A percentile compares a stretch with the other conserved stretches of the same genome.
phyloP scores from a whole-genome alignment of 2,888 invertebrate species.

The Drosophila mercatorum region DNA sequence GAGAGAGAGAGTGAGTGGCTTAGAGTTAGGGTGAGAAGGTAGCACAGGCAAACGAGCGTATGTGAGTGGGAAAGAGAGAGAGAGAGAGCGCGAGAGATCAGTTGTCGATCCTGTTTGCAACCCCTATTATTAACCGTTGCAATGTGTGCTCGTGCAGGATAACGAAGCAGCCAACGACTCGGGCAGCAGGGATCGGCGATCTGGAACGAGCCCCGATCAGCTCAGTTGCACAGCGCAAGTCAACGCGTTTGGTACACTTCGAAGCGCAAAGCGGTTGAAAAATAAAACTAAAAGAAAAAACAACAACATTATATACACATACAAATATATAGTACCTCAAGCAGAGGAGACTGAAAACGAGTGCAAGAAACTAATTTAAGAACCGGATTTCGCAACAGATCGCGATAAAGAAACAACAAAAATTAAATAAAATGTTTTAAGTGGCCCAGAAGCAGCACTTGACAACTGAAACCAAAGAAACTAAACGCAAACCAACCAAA shows the following conservation, averaged over 20 bases:
- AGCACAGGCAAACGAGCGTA: neutral
- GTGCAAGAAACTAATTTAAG: conserved; percentile 72
- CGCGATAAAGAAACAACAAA: conserved; percentile 28
- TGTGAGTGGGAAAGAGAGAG: neutral
- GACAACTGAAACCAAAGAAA: conserved; percentile 60
- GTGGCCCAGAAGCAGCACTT: conserved; percentile 47
- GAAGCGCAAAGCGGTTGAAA: conserved; percentile 35
- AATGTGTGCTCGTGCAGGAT: conserved; percentile 61
- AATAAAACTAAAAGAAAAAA: conserved; percentile 30
- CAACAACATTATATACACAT: neutral
- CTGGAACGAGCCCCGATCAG: conserved; percentile 71
- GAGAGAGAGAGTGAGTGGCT: neutral
- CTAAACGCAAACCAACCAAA: conserved; percentile 56
- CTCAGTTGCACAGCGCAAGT: conserved; percentile 79
- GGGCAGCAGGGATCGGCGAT: conserved; percentile 69
- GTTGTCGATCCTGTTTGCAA: conserved; percentile 61
- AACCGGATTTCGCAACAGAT: conserved; percentile 66
- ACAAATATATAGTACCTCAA: conserved; percentile 8
- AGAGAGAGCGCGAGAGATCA: neutral
- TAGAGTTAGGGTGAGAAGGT: neutral
- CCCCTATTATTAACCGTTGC: conserved; percentile 63
- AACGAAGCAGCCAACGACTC: conserved; percentile 49
- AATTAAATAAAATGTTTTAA: conserved; percentile 44
- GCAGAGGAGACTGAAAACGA: conserved; percentile 55
- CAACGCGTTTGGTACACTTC: conserved; percentile 69